Evolutionary conservation across 2,888 invertebrate species (phyloP).

Genomic region (Leistus spinibarbis): DNA sequence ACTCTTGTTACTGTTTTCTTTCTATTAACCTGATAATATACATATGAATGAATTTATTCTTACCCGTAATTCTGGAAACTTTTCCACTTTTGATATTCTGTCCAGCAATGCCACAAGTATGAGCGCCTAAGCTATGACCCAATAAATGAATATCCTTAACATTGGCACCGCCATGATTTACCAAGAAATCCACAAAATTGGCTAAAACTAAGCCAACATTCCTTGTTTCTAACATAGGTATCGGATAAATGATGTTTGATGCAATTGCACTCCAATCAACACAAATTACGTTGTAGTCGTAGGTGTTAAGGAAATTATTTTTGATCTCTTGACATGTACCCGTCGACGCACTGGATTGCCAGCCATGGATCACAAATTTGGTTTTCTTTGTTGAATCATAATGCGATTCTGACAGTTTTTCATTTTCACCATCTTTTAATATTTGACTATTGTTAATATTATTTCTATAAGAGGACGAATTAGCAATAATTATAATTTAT

Average conservation of each 20-base stretch:
- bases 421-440: slow-evolving; percentile 7
- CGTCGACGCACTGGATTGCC: slow-evolving; percentile 57
- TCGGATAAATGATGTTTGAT: slow-evolving; percentile 56
- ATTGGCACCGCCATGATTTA: slow-evolving; percentile 17
- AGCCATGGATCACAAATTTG: slow-evolving; percentile 62
- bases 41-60: slow-evolving; percentile 23
- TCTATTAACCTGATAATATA: not conserved
- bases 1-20: too few species aligned
- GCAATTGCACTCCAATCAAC: slow-evolving; percentile 60
- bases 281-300: slow-evolving; percentile 61
- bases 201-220: slow-evolving; percentile 25
- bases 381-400: slow-evolving; percentile 58
- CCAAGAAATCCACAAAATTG: slow-evolving; percentile 30
- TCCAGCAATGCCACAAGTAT: slow-evolving; percentile 66
- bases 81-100: slow-evolving; percentile 55
- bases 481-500: not conserved
- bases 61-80: slow-evolving; percentile 67
- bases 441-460: slow-evolving; percentile 24
- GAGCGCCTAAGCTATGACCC: slow-evolving; percentile 67
- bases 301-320: slow-evolving; percentile 54
- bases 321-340: slow-evolving; percentile 58
- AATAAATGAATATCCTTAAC: slow-evolving; percentile 54
- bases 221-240: slow-evolving; percentile 32
- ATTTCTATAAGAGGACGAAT: slow-evolving; percentile 1
- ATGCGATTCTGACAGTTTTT: slow-evolving; percentile 13